phyloP scores from a whole-genome alignment of 2,797 vertebrate genomes.

The Meda fulgida region DNA sequence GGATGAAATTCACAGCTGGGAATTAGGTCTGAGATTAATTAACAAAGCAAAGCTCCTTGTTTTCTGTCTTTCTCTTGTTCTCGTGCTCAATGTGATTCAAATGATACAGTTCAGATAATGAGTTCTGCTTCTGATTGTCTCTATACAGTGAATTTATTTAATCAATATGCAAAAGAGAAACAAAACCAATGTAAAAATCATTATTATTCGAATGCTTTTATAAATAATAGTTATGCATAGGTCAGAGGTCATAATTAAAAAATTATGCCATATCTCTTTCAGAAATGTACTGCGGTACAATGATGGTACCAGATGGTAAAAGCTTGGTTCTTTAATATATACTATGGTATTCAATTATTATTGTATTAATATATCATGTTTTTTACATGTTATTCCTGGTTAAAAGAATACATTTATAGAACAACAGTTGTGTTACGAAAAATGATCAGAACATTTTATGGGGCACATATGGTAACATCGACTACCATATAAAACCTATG shows the following conservation, averaged over 20 bases:
- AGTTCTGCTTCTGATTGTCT: constrained; percentile 41
- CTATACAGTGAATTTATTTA: constrained; percentile 1
- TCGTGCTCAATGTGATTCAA: constrained; percentile 40
- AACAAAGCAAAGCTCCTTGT: constrained; percentile 48
- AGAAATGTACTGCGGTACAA: neutral
- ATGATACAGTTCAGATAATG: constrained; percentile 41
- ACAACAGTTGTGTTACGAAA: neutral
- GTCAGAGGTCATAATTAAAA: neutral
- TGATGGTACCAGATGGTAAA: neutral
- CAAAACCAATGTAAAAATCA: neutral
- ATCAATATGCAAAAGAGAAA: constrained; percentile 11
- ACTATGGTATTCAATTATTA: neutral
- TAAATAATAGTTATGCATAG: neutral
- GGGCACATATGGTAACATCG: neutral
- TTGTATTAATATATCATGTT: neutral
- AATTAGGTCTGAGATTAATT: constrained; percentile 64
- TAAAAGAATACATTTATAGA: neutral
- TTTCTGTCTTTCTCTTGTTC: constrained; percentile 50
- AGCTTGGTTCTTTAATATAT: neutral
- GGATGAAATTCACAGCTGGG: constrained; percentile 60
- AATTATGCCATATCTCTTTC: neutral
- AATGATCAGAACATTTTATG: neutral
- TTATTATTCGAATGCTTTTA: neutral
- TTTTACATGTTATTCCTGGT: neutral
- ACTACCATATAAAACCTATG: neutral